phyloP scores from a whole-genome alignment of 1,140 invertebrate species.

The Drosophila murphyi region DNA sequence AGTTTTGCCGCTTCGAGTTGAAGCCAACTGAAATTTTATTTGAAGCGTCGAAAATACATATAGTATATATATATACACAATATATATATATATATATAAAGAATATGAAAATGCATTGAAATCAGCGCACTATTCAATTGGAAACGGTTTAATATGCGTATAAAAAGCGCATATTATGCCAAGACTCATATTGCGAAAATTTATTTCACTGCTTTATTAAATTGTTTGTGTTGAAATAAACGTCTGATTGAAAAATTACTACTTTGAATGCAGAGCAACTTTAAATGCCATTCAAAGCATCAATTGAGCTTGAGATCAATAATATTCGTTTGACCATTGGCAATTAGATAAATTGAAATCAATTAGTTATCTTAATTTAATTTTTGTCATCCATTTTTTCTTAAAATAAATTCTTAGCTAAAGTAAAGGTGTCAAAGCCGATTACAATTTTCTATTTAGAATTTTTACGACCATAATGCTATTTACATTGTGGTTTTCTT shows the following conservation, averaged over 20 bases:
- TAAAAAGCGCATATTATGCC: constrained; percentile 67
- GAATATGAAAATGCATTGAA: constrained; percentile 68
- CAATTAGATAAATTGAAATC: not conserved
- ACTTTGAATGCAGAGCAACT: not conserved
- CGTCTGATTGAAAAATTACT: constrained; percentile 2
- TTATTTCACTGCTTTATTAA: constrained; percentile 9
- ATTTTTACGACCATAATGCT: too few relatives aligned
- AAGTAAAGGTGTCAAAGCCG: too few relatives aligned
- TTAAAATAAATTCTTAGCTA: too few relatives aligned
- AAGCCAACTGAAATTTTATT: constrained; percentile 56
- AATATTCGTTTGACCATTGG: not conserved
- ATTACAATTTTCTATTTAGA: too few relatives aligned
- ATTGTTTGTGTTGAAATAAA: not conserved
- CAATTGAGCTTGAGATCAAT: not conserved
- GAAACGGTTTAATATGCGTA: constrained; percentile 79
- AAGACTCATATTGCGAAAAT: constrained; percentile 41
- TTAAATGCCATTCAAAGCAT: not conserved
- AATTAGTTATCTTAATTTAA: too few relatives aligned
- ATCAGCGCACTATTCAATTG: constrained; percentile 78
- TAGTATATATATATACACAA: too few relatives aligned
- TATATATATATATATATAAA: constrained; percentile 9
- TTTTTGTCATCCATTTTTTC: too few relatives aligned
- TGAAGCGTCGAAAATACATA: constrained; percentile 37
- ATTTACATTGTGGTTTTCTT: too few relatives aligned
- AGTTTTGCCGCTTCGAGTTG: constrained; percentile 40